A percentile compares a stretch with the other conserved stretches of the same genome.
Evolutionary conservation across 2,888 invertebrate genomes (phyloP).

Genomic region (Ochlodes sylvanus): DNA sequence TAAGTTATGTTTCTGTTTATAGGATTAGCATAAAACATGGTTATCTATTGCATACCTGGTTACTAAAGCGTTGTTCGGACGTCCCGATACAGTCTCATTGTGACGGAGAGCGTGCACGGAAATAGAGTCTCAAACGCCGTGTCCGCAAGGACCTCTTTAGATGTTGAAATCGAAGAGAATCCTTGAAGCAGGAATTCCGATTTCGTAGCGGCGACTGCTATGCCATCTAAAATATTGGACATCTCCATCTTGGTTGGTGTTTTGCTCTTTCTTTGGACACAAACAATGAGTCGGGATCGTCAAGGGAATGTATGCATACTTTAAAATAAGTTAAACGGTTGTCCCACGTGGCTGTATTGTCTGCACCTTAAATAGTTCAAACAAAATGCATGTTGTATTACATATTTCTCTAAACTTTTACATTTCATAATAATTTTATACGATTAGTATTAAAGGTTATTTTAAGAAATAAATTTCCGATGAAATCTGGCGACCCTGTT

Average conservation of each 20-base stretch:
- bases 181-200: slow-evolving; percentile 78
- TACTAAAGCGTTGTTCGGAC: slow-evolving; percentile 77
- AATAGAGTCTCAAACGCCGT: slow-evolving; percentile 58
- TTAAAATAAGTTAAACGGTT: slow-evolving; percentile 70
- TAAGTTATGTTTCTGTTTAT: slow-evolving; percentile 76
- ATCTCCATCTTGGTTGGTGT: slow-evolving; percentile 82
- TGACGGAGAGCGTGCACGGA: slow-evolving; percentile 50
- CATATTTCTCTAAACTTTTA: not conserved
- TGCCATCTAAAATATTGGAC: slow-evolving; percentile 86
- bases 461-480: slow-evolving; percentile 35
- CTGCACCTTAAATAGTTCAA: slow-evolving; percentile 40
- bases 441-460: not conserved
- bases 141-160: slow-evolving; percentile 26
- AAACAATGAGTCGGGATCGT: slow-evolving; percentile 82
- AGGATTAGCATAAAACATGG: slow-evolving; percentile 80
- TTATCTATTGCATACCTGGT: slow-evolving; percentile 81
- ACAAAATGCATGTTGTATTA: slow-evolving; percentile 13
- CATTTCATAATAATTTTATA: slow-evolving; percentile 9
- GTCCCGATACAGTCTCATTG: slow-evolving; percentile 69
- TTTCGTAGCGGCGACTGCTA: slow-evolving; percentile 82
- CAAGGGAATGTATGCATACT: slow-evolving; percentile 81
- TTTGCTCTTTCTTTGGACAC: slow-evolving; percentile 79
- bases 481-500: slow-evolving; percentile 39
- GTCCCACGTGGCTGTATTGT: slow-evolving; percentile 56
- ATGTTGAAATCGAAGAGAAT: slow-evolving; percentile 53